Conservation (phyloP, 2,113 vertebrate genomes). For the Percina caprodes region DNA sequence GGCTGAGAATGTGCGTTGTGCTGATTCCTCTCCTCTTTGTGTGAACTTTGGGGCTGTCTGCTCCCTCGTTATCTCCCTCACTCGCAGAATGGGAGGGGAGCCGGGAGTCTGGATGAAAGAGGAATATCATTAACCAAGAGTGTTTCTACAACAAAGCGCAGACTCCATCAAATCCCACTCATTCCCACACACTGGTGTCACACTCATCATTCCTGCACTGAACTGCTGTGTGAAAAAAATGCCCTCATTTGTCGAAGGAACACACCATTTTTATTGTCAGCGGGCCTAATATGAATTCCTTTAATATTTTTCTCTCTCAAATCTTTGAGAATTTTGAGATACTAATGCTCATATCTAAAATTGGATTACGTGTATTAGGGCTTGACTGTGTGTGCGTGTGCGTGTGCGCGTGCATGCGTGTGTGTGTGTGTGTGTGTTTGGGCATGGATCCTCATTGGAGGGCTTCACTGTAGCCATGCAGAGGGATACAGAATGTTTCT, state of each 20-base stretch:
- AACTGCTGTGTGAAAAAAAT: conserved; percentile 54
- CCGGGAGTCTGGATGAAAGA: conserved; percentile 66
- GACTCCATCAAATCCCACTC: conserved; percentile 72
- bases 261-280: conserved; percentile 51
- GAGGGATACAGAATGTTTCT: conserved; percentile 73
- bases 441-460: conserved; percentile 43
- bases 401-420: conserved; percentile 15
- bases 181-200: conserved; percentile 69
- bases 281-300: conserved; percentile 56
- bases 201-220: conserved; percentile 54
- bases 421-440: conserved; percentile 28
- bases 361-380: conserved; percentile 56
- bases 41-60: conserved; percentile 70
- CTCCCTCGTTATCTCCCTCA: conserved; percentile 75
- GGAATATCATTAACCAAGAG: conserved; percentile 75
- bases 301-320: conserved; percentile 57
- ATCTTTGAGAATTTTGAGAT: conserved; percentile 58
- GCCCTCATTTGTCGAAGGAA: conserved; percentile 63
- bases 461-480: conserved; percentile 67
- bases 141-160: conserved; percentile 77
- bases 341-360: conserved; percentile 64
- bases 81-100: conserved; percentile 56
- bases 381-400: conserved; percentile 28
- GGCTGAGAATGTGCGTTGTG: conserved; percentile 54
- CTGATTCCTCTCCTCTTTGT: conserved; percentile 65